Evolutionary conservation across 2,888 invertebrate genomes (phyloP), one percentile per base, ranked within the genome.

Genomic region (Drosophila differens): DNA sequence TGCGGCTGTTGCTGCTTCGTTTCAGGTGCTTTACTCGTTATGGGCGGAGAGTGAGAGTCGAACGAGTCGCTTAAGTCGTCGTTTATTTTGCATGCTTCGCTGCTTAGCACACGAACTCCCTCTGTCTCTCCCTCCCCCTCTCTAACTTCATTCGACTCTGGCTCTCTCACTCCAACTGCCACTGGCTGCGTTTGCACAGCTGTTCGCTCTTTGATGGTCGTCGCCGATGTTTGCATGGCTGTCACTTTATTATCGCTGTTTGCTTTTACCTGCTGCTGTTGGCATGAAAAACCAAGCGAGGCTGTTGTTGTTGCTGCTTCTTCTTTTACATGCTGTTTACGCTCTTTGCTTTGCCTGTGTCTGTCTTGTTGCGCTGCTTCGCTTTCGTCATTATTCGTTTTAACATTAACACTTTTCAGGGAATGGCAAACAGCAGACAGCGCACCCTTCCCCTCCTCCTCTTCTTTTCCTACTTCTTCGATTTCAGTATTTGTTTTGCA

Each of bases 31-130:
- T 85, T 82, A 90, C 79, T 86, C 81, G 81, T 47, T 62, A 69
- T 74, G 61, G 72, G 44, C 51, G 60, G 68, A 76, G 83, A 78
- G 76, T 75, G 87, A 68, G 83, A 87, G 75, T 82, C 76, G 61
- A 76, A 55, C 78, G 87, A 87, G 81, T 76, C 66, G 39, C 63
- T 76, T 66, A 65, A 70, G 75, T 78, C 72, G 74, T 87, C 82
- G 82, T 79, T 89, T 88, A 84, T 90, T 89, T 89, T 82, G 90
- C 84, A 89, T 80, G 88, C 89, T 90, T 89, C 83, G 84, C 71
- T 89, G 84, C 74, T 39, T 39, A 4, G 66, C 67, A 64, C 62
- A 49, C 57, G 57, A 47, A 25, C 63, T 51, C 52, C 47, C 37
- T 25, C 53, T 35, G 25, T n/a, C 33, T 14, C 22, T 47, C 22